Evolutionary conservation across 1,140 invertebrate genomes (phyloP).

Genomic region (Archivesica marissinica): DNA sequence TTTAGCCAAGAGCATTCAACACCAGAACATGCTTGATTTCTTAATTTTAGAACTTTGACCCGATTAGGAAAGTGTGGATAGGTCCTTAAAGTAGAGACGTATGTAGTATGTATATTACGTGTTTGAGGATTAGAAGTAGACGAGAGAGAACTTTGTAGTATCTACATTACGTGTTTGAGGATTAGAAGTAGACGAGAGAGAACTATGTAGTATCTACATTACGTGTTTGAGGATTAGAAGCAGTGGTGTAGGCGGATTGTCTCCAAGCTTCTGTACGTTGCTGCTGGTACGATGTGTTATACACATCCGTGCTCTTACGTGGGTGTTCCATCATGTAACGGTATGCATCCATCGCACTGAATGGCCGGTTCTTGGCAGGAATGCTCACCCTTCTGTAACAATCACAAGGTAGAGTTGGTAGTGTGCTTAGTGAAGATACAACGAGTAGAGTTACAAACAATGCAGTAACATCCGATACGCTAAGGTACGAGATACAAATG

Average conservation of each 20-base stretch:
- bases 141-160: too few species aligned
- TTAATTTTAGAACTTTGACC: too few species aligned
- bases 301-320: slow-evolving; percentile 50
- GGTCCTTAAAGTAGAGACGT: too few species aligned
- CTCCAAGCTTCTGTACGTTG: slow-evolving; percentile 61
- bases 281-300: slow-evolving; percentile 61
- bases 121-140: slow-evolving; percentile 59
- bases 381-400: slow-evolving; percentile 48
- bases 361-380: slow-evolving; percentile 46
- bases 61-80: too few species aligned
- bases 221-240: slow-evolving; percentile 61
- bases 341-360: slow-evolving; percentile 62
- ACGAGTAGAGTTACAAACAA: too few species aligned
- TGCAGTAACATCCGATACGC: too few species aligned
- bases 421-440: too few species aligned
- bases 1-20: too few species aligned
- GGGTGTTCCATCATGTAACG: slow-evolving; percentile 62
- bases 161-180: slow-evolving; percentile 59
- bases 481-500: too few species aligned
- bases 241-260: slow-evolving; percentile 54
- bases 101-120: slow-evolving; percentile 60
- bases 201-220: too few species aligned
- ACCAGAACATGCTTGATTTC: too few species aligned
- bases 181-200: slow-evolving; percentile 56
- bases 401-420: too few species aligned